A percentile compares a stretch with the other conserved stretches of the same genome.
phyloP scores from a whole-genome alignment of 2,113 vertebrate genomes.

The Mixornis gularis region DNA sequence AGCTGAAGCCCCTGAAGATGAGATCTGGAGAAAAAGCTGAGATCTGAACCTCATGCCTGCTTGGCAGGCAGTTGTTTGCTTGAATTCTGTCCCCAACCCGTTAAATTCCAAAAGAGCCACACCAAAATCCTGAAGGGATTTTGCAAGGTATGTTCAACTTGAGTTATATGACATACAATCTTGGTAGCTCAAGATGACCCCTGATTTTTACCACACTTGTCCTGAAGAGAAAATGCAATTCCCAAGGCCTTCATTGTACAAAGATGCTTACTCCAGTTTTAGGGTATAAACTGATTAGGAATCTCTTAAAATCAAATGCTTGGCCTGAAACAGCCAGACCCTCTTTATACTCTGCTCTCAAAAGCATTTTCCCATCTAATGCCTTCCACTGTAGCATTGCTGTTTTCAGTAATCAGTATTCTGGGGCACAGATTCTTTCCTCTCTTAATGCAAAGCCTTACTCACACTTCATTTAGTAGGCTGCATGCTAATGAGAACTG shows the following conservation, averaged over 20 bases:
- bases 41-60: background rate
- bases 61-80: background rate
- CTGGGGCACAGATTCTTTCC: background rate
- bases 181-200: background rate
- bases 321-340: background rate
- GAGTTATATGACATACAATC: background rate
- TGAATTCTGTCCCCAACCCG: background rate
- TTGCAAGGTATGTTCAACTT: background rate
- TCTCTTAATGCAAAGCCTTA: conserved; percentile 13
- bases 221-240: background rate
- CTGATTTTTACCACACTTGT: background rate
- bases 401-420: conserved; percentile 26
- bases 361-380: background rate
- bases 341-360: background rate
- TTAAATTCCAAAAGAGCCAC: background rate
- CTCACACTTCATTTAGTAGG: background rate
- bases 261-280: background rate
- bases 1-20: background rate
- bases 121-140: background rate
- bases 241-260: background rate
- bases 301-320: background rate
- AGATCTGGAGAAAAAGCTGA: background rate
- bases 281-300: background rate
- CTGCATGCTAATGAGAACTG: conserved; percentile 47
- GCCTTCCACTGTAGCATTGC: background rate